Percentiles rank a stretch among this genome's conserved stretches.
phyloP scores from a whole-genome alignment of 2,113 vertebrate genomes.

The Ursus arctos region DNA sequence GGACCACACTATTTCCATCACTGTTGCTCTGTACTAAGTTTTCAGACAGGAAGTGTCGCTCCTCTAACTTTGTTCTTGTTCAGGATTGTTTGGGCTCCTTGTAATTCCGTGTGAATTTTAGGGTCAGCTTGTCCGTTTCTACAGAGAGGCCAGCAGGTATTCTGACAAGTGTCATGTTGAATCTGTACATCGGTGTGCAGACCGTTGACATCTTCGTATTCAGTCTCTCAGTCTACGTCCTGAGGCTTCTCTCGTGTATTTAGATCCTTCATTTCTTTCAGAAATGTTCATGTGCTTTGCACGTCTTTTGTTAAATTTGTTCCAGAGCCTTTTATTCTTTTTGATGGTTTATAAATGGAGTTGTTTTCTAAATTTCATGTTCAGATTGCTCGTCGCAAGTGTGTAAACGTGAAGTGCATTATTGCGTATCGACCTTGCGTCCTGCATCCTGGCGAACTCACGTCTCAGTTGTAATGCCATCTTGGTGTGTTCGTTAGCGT shows the following conservation, averaged over 20 bases:
- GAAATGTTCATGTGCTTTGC: background rate
- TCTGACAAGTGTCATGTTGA: background rate
- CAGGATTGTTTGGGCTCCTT: background rate
- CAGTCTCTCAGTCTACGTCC: fast-evolving
- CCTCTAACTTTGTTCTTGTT: background rate
- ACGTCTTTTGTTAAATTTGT: background rate
- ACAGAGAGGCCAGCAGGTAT: background rate
- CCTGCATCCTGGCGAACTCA: background rate
- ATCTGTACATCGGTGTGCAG: fast-evolving
- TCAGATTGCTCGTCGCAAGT: background rate
- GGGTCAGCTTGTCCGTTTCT: background rate
- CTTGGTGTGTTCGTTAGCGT: fast-evolving
- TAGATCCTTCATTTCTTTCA: background rate
- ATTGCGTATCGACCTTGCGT: background rate
- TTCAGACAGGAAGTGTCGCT: background rate
- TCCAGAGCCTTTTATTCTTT: background rate
- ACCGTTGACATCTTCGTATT: too few species aligned
- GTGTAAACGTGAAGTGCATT: background rate
- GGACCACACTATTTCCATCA: background rate
- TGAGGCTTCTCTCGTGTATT: background rate
- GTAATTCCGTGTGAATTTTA: fast-evolving
- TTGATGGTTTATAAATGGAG: background rate
- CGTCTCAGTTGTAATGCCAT: fast-evolving
- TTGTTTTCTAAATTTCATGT: background rate
- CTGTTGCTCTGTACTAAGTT: background rate